Evolutionary conservation across 2,888 invertebrate species (phyloP), one percentile per base, ranked within the genome.

Genomic region (Pocota personata): DNA sequence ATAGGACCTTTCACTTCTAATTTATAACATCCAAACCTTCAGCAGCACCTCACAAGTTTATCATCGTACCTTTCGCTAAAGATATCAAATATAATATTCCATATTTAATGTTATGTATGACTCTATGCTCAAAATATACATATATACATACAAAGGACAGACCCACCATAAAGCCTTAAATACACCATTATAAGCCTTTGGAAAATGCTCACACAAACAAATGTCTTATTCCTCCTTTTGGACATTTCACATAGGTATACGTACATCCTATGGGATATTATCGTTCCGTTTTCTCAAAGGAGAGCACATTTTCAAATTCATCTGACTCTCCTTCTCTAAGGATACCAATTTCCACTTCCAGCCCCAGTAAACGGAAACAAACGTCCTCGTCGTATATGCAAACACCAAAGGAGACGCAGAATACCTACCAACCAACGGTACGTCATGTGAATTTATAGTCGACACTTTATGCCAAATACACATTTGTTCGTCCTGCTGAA

Each of bases 391-490:
- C 48, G 14, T 37, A 32, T 73, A 78, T 78, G 55, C 66, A 77
- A 83, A 78, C 62, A 57, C 30, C n/a, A 21, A 30, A 32, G 37
- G 37, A 58, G 24, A 3, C 10, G 37, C 32, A 3, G 5, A 48
- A 14, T 55, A 78, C 62, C 57, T 21, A 35, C 48, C 48, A 57
- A 6, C 40, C n/a, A n/a, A n/a, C n/a, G n/a, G 58, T 73, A 52
- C 75, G 35, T 76, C 75, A 75, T 80, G 84, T 69, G 80, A 80
- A 84, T 84, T 84, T 84, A 84, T 80, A 71, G 84, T 35, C 80
- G 71, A 71, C 75, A 76, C 84, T 80, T 80, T 75, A 80, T 80
- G 84, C 84, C 84, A 76, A 64, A 75, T 62, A 75, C 79, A 83
- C 79, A 69, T 48, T 67, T 64, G 37, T 76, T 73, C 82, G 66